Evolutionary conservation across 2,113 vertebrate genomes (phyloP), one percentile per base, ranked within the genome.

Genomic region (Psephotus haematonotus): DNA sequence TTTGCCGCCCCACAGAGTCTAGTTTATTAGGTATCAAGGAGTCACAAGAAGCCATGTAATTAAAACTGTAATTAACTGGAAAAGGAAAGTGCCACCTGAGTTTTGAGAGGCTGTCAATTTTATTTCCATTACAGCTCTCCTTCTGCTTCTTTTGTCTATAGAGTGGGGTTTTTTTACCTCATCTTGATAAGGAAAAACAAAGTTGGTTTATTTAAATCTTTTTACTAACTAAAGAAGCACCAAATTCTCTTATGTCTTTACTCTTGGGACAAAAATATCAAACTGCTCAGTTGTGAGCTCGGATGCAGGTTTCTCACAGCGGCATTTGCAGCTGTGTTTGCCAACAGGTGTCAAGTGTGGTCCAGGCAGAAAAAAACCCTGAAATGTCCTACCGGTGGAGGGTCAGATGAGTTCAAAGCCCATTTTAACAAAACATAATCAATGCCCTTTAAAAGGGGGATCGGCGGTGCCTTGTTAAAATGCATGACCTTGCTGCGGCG

Each of bases 1-100:
- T 98, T 97, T 97, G 98, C 98, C 96, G 90, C 98, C 98, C 98
- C 98, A 98, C 97, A 98, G 98, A 98, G 98, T 97, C 98, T 98
- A 97, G 97, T 98, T 98, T 98, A 98, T 98, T 98, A 98, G 98
- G 98, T 98, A 98, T 98, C 98, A 98, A 98, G 98, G 98, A 98
- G 98, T 98, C 97, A 97, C 98, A 98, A 98, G 98, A 98, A 98
- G 98, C 98, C 95, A 91, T 97, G 98, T 98, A 98, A 98, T 98
- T 98, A 98, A 98, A 98, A 98, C 97, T 71, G 97, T 98, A 98
- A 98, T 98, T 98, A 98, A 98, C 98, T 98, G 97, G 97, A 97
- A 97, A 98, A 97, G 96, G 97, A 98, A 98, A 98, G 97, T 98
- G 98, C 98, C 98, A 98, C 98, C 98, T 98, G 98, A 98, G 98